Evolutionary conservation across 1,140 invertebrate genomes (phyloP), one percentile per base, ranked within the genome.

Genomic region (Drosophila santomea): DNA sequence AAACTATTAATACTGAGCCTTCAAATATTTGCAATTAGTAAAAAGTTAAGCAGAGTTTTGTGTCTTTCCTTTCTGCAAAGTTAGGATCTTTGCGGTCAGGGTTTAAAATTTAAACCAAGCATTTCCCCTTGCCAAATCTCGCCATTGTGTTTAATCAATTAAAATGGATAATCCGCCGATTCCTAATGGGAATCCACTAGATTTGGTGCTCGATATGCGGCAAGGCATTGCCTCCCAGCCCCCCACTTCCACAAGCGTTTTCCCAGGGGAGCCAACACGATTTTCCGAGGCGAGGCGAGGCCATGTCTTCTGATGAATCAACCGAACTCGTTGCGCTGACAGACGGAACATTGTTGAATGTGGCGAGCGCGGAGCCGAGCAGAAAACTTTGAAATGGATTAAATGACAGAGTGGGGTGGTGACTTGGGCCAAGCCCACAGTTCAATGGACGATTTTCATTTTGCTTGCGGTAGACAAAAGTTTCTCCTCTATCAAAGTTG

Each of bases 361-460:
- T 68, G 50, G 36, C 45, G 25, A 39, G 14, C 38, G 11, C 11
- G 14, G 44, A 12, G 6, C 28, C 1, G 32, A 39, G 10, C 45
- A 48, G 35, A 73, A 72, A 76, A 80, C 44, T 71, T 69, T 75
- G 47, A 83, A 68, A 74, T 58, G 63, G 74, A 77, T 81, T 54
- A 68, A 83, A 83, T 83, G 80, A 69, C 68, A 44, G 23, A n/a
- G 32, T n/a, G 41, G 12, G 28, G 36, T 3, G 14, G 12, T n/a
- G 35, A 47, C 48, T 44, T 20, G 12, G 12, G 32, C 61, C 61
- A 71, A 76, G 56, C 74, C 51, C 54, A 75, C 66, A 76, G 81
- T 84, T 84, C 81, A 80, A 84, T 84, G 77, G 43, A 80, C 76
- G 77, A 84, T 67, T 84, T 80, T 72, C 55, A 83, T 59, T 83